phyloP scores from a whole-genome alignment of 2,888 invertebrate genomes.

The Drosophila kambysellisi region DNA sequence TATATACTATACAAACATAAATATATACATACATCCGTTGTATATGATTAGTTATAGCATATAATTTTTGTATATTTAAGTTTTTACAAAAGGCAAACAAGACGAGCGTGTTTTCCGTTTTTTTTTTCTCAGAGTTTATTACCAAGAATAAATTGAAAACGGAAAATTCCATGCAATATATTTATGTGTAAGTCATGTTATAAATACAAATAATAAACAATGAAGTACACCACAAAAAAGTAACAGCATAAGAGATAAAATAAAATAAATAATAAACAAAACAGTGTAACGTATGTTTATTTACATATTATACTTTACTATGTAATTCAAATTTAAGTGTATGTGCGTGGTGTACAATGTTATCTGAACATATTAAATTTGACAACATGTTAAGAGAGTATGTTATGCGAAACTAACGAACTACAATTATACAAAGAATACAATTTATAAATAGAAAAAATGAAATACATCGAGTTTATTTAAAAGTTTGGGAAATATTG shows the following conservation, averaged over 20 bases:
- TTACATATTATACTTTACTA: constrained; percentile 52
- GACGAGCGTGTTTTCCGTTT: constrained; percentile 55
- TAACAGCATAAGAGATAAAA: constrained; percentile 44
- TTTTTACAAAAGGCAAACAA: constrained; percentile 65
- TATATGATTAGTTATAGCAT: constrained; percentile 75
- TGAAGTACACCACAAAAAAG: constrained; percentile 51
- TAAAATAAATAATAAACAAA: not conserved
- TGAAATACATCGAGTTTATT: constrained; percentile 21
- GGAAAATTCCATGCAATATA: constrained; percentile 53
- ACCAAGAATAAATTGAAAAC: constrained; percentile 38
- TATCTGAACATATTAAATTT: constrained; percentile 48
- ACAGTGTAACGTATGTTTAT: constrained; percentile 65
- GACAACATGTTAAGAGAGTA: constrained; percentile 58
- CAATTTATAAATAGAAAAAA: constrained; percentile 76
- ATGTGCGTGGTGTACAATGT: constrained; percentile 61
- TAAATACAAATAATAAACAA: constrained; percentile 27
- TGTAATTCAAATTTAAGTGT: constrained; percentile 46
- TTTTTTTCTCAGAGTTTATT: constrained; percentile 63
- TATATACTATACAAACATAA: constrained; percentile 41
- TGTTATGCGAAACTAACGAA: constrained; percentile 79
- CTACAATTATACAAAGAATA: constrained; percentile 79
- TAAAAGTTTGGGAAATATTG: not conserved
- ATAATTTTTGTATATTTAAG: constrained; percentile 77
- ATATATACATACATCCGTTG: constrained; percentile 44
- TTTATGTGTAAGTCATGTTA: constrained; percentile 52